A percentile compares a stretch with the other conserved stretches of the same genome.
phyloP scores from a whole-genome alignment of 1,140 invertebrate genomes.

The Rhizoglyphus robini region DNA sequence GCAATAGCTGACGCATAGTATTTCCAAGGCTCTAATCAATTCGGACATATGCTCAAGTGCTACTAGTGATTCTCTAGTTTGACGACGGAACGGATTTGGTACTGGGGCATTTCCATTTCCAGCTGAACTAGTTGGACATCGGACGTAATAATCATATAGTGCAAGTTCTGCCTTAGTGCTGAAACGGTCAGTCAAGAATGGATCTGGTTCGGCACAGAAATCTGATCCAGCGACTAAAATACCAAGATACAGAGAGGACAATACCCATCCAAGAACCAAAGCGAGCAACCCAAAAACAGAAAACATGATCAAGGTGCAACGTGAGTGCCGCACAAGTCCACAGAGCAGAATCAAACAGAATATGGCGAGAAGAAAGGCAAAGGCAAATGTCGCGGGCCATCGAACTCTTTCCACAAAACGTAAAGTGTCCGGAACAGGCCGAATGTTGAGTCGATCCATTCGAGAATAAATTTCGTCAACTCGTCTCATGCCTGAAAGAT shows the following conservation, averaged over 20 bases:
- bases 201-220: constrained; percentile 56
- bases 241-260: constrained; percentile 65
- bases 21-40: constrained; percentile 4
- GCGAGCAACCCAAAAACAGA: constrained; percentile 71
- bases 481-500: constrained; percentile 23
- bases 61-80: neutral
- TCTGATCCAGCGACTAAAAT: constrained; percentile 61
- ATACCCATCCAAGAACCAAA: constrained; percentile 75
- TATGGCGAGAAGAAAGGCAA: constrained; percentile 57
- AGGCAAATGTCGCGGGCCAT: constrained; percentile 62
- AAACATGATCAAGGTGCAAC: constrained; percentile 66
- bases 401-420: constrained; percentile 34
- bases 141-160: constrained; percentile 63
- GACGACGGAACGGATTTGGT: constrained; percentile 11
- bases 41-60: constrained; percentile 7
- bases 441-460: constrained; percentile 24
- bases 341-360: constrained; percentile 64
- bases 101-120: constrained; percentile 21
- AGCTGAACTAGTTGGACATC: constrained; percentile 42
- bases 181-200: constrained; percentile 35
- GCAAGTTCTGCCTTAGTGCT: constrained; percentile 33
- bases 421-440: constrained; percentile 19
- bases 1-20: constrained; percentile 7
- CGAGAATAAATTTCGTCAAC: constrained; percentile 30
- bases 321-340: constrained; percentile 62